Evolutionary conservation across 2,113 vertebrate genomes (phyloP).

Genomic region (Catharus bicknelli): DNA sequence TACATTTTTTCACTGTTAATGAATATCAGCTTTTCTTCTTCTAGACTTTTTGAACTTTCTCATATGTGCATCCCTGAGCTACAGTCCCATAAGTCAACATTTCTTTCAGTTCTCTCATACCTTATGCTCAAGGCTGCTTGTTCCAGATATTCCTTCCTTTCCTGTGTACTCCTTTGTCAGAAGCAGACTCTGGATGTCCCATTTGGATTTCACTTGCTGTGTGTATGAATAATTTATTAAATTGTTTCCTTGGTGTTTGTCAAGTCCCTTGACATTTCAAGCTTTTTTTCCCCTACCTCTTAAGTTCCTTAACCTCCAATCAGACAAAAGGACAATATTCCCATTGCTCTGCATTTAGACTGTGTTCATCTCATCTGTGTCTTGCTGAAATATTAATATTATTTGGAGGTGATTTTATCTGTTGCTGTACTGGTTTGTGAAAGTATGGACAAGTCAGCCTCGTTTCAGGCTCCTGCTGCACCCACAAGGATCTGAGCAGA

Average conservation of each 20-base stretch:
- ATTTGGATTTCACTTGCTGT: not conserved
- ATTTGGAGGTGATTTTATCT: not conserved
- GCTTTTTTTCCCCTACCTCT: not conserved
- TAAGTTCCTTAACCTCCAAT: not conserved
- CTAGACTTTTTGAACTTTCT: not conserved
- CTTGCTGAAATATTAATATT: not conserved
- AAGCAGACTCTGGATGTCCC: not conserved
- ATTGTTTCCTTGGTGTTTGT: not conserved
- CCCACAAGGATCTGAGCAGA: not conserved
- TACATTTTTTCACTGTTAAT: not conserved
- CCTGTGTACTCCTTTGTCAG: not conserved
- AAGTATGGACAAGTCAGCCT: not conserved
- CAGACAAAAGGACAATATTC: not conserved
- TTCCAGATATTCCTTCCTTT: not conserved
- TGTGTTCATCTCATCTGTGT: not conserved
- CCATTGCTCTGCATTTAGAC: not conserved
- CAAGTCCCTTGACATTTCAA: not conserved
- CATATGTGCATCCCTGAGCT: not conserved
- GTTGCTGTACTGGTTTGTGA: not conserved
- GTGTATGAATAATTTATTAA: not conserved
- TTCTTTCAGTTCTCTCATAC: not conserved
- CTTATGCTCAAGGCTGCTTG: not conserved
- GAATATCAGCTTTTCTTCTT: not conserved
- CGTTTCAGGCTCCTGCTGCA: not conserved
- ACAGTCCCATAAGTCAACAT: fast-evolving